Conservation (phyloP, 2,888 invertebrate species). For the Tryphoninae sp. region DNA sequence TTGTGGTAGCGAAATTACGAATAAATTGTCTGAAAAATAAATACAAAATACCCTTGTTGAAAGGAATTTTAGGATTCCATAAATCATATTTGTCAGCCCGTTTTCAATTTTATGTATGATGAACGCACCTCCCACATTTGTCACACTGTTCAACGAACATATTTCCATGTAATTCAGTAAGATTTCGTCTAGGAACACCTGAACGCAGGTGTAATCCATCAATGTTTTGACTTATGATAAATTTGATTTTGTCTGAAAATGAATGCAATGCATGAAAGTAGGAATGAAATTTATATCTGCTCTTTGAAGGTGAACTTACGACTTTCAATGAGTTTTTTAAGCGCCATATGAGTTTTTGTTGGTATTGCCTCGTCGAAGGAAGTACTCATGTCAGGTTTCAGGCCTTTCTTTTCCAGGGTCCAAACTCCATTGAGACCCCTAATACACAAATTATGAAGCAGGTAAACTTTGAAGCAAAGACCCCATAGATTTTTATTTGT, state of each 20-base stretch:
- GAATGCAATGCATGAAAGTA: conserved; percentile 8
- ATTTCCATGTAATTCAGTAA: conserved; percentile 98
- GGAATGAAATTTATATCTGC: background rate
- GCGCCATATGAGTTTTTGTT: conserved; percentile 96
- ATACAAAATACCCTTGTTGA: background rate
- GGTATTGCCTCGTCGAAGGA: conserved; percentile 96
- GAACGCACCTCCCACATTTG: conserved; percentile 88
- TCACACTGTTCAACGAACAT: conserved; percentile 98
- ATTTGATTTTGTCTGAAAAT: conserved; percentile 87
- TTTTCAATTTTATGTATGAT: background rate
- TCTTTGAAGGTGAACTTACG: conserved; percentile 73
- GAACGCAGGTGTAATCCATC: conserved; percentile 98
- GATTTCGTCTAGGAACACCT: conserved; percentile 89
- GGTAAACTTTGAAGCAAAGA: conserved; percentile 6
- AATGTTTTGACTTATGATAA: conserved; percentile 97
- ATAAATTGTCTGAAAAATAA: conserved; percentile 88
- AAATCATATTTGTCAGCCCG: background rate
- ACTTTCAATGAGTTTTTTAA: conserved; percentile 89
- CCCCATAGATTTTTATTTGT: background rate
- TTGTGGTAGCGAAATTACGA: conserved; percentile 88
- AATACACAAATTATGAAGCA: conserved; percentile 49
- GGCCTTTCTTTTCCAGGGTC: conserved; percentile 95
- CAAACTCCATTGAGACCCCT: conserved; percentile 97
- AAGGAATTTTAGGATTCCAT: background rate
- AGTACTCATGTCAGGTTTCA: conserved; percentile 91